A percentile compares a stretch with the other conserved stretches of the same genome.
phyloP scores from a whole-genome alignment of 2,113 vertebrate genomes.

The Entomyzon cyanotis region DNA sequence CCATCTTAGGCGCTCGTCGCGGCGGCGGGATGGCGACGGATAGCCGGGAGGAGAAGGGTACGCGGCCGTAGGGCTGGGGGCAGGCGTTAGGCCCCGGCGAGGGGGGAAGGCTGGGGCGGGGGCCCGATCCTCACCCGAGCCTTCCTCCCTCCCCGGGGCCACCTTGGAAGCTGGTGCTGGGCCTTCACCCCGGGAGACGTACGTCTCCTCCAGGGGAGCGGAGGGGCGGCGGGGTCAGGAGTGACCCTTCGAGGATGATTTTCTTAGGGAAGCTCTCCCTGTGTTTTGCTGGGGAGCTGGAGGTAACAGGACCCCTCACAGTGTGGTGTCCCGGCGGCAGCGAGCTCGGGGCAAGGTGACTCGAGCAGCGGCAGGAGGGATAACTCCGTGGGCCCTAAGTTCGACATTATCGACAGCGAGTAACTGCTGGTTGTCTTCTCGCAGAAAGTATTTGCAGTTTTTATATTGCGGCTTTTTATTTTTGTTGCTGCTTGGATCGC shows the following conservation, averaged over 20 bases:
- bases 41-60: constrained; percentile 86
- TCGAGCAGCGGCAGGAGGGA: background rate
- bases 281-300: background rate
- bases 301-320: rapidly evolving
- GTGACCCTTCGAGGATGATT: rapidly evolving
- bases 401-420: rapidly evolving
- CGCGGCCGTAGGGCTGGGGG: rapidly evolving
- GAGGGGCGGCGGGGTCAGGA: background rate
- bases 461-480: background rate
- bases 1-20: constrained; percentile 73
- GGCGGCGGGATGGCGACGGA: constrained; percentile 81
- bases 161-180: background rate
- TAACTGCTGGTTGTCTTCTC: rapidly evolving
- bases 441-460: rapidly evolving
- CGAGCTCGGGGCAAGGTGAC: constrained; percentile 3
- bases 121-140: too few relatives aligned
- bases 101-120: rapidly evolving
- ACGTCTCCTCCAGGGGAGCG: background rate
- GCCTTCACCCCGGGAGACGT: background rate
- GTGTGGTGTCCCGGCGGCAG: rapidly evolving
- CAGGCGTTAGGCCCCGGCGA: rapidly evolving
- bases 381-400: background rate
- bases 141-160: rapidly evolving
- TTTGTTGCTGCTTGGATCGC: background rate
- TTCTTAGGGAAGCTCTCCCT: rapidly evolving